Evolutionary conservation across 2,888 invertebrate genomes (phyloP).

Genomic region (Nowickia ferox): DNA sequence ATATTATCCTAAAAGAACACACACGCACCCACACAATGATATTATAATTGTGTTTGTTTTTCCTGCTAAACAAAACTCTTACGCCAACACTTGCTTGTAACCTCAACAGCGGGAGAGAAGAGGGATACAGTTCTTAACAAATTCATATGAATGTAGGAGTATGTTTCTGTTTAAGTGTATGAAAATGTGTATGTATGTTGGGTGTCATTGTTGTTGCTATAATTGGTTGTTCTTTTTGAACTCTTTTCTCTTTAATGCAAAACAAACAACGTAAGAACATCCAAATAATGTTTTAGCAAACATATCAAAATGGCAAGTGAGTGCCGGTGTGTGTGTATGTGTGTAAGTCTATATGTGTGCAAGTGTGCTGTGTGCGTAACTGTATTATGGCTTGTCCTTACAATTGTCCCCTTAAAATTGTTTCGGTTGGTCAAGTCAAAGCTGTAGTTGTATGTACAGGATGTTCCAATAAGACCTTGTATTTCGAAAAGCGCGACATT

Average conservation of each 20-base stretch:
- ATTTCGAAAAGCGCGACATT: not conserved
- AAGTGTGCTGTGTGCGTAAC: not conserved
- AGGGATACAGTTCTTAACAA: too few relatives aligned
- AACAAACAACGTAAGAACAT: not conserved
- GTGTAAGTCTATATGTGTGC: not conserved
- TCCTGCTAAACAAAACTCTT: not conserved
- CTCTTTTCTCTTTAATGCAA: slow-evolving; percentile 2
- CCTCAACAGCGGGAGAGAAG: not conserved
- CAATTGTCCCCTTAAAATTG: slow-evolving; percentile 11
- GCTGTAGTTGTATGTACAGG: not conserved
- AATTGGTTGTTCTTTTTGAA: slow-evolving; percentile 49
- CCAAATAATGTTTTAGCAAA: slow-evolving; percentile 20
- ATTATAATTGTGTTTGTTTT: slow-evolving; percentile 55
- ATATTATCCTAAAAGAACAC: not conserved
- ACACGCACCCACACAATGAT: slow-evolving; percentile 15
- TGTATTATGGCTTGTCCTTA: not conserved
- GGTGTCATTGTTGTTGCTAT: slow-evolving; percentile 37
- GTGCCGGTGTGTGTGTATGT: not conserved
- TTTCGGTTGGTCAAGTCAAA: slow-evolving; percentile 26
- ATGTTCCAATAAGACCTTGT: not conserved
- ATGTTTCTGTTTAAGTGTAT: slow-evolving; percentile 16
- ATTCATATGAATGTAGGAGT: not conserved
- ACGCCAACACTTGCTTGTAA: not conserved
- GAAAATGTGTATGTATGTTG: not conserved
- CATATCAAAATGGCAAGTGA: slow-evolving; percentile 2